Base-by-base conservation (phyloP, 2,113 vertebrate species). In the Meles meles region DNA sequence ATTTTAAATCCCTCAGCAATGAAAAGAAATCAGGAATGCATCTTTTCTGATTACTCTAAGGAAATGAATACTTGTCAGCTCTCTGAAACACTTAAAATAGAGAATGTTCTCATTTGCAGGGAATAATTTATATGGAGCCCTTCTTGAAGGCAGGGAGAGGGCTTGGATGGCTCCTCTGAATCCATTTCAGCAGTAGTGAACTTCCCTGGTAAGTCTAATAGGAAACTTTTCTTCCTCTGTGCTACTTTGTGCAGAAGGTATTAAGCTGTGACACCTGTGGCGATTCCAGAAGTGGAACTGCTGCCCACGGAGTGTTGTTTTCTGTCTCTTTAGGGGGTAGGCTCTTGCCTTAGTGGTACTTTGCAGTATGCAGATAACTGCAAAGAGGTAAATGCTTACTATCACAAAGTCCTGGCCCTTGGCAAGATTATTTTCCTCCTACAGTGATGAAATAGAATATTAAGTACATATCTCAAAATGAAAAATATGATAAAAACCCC, bases 401-500 rank as follows among this genome's bases (percentile, higher is more conserved):
- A 57, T 92, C 96, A 55, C 55, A 61, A 25, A 93, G 20, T 34
- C 92, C 67, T 96, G 95, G 97, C 93, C 97, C 92, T 97, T 97
- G 88, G 98, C 95, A 97, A 97, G 97, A 97, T 98, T 55, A 29
- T 93, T 98, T 97, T 98, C 84, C 95, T 97, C 91, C 96, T 77
- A 63, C 12, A 95, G 93, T 95, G 95, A 98, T 98, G 92, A 98
- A 98, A 98, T 79, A 96, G 93, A 98, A 97, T 97, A 98, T 97
- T 98, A 98, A 98, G 94, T 92, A 83, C 55, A 94, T 97, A 93
- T 77, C 95, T 98, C 97, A 98, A 98, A 98, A 98, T 96, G 94
- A 98, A 98, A 98, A 97, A 77, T 67, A 63, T 11, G 76, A 88
- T 96, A 96, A 57, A 57, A 88, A 96, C 77, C 96, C 0, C 0